These are phyloP conservation scores for Picus viridis DNA, from an alignment of 2,797 vertebrate genomes.

Conservation along the genomic window DNA sequence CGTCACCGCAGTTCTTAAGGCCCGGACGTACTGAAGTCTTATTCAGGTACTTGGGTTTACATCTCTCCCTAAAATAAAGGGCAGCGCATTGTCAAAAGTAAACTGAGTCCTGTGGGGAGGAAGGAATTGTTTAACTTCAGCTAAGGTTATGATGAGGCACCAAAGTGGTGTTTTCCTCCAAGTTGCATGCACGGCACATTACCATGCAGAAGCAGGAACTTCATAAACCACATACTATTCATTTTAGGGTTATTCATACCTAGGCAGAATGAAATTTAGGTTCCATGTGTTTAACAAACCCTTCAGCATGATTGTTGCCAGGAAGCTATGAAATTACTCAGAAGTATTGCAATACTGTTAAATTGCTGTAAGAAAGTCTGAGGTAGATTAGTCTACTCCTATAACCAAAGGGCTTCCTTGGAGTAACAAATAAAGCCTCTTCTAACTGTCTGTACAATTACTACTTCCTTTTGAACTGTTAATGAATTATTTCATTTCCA, in stretches of 20 bases:
- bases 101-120: fast-evolving
- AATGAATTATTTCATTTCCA: background rate
- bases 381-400: background rate
- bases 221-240: background rate
- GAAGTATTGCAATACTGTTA: background rate
- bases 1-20: conserved; percentile 97
- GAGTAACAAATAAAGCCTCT: background rate
- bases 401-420: background rate
- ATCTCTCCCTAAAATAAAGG: conserved; percentile 84
- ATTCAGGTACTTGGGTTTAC: conserved; percentile 95
- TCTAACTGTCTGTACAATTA: background rate
- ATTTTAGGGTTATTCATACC: background rate
- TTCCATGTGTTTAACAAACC: background rate
- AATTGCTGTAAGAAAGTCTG: background rate
- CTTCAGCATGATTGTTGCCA: background rate
- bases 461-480: background rate
- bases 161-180: fast-evolving
- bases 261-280: background rate
- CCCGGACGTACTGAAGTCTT: conserved; percentile 97
- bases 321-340: background rate
- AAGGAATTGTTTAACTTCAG: background rate
- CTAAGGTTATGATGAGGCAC: background rate
- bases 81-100: background rate
- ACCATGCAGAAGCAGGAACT: fast-evolving
- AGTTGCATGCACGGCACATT: too few species aligned